phyloP scores from a whole-genome alignment of 2,113 vertebrate genomes.

The Pelobates fuscus region DNA sequence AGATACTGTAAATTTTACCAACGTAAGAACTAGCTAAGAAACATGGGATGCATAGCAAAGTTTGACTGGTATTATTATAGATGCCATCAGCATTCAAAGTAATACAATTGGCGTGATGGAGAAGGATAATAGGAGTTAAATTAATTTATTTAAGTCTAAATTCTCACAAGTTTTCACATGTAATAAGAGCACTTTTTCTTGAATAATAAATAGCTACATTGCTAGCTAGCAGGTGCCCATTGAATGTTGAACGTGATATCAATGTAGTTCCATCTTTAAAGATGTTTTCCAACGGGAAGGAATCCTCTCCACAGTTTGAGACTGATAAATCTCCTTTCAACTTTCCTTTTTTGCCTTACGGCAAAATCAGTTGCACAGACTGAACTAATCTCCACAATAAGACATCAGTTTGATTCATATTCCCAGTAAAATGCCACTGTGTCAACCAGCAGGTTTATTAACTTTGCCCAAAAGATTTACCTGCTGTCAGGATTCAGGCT shows the following conservation, averaged over 20 bases:
- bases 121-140: neutral
- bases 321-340: conserved; percentile 59
- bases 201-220: conserved; percentile 15
- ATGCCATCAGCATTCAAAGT: too few relatives aligned
- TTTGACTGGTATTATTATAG: too few relatives aligned
- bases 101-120: too few relatives aligned
- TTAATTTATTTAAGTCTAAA: neutral
- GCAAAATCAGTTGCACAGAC: conserved; percentile 59
- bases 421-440: conserved; percentile 60
- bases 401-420: conserved; percentile 65
- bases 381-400: conserved; percentile 61
- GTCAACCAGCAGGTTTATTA: conserved; percentile 59
- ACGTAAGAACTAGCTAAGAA: too few relatives aligned
- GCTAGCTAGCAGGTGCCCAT: conserved; percentile 11
- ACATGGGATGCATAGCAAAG: too few relatives aligned
- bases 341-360: conserved; percentile 55
- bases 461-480: conserved; percentile 58
- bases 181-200: neutral
- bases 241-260: conserved; percentile 16
- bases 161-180: neutral
- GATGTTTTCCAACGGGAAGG: conserved; percentile 45
- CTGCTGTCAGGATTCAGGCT: conserved; percentile 29
- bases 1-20: too few relatives aligned
- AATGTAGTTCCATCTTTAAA: conserved; percentile 44
- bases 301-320: conserved; percentile 58